These are phyloP conservation scores for Caradrina kadenii DNA, from an alignment of 2,888 invertebrate genomes.

Conservation along the genomic window DNA sequence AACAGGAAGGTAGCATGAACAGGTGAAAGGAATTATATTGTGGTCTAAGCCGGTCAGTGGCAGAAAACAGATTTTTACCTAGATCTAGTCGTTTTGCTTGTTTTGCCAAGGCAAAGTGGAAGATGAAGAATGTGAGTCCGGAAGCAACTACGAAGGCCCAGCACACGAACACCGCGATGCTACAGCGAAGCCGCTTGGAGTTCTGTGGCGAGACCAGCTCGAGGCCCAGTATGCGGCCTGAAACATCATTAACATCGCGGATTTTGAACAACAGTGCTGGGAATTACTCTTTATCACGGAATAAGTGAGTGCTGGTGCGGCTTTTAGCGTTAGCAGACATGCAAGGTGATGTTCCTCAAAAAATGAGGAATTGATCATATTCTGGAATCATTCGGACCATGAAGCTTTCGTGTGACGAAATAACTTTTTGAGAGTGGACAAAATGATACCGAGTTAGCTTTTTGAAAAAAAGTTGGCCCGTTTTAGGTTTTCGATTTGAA, in stretches of 20 bases:
- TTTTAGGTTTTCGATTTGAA: not conserved
- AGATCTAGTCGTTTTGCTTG: conserved; percentile 75
- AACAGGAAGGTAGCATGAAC: not conserved
- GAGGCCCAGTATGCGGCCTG: conserved; percentile 85
- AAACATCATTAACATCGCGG: conserved; percentile 68
- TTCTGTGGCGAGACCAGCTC: conserved; percentile 80
- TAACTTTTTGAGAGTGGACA: no score
- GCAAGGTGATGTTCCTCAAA: not conserved
- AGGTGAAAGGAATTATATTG: not conserved
- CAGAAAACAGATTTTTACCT: conserved; percentile 72
- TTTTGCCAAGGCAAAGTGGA: conserved; percentile 71
- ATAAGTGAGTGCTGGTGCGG: not conserved
- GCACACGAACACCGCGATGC: conserved; percentile 85
- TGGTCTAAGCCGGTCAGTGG: conserved; percentile 15
- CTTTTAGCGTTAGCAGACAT: not conserved
- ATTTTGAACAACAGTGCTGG: conserved; percentile 13
- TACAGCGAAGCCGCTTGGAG: conserved; percentile 80
- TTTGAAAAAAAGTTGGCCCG: not conserved
- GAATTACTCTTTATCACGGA: not conserved
- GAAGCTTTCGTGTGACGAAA: not conserved
- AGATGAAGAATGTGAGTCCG: conserved; percentile 78
- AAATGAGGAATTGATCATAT: not conserved
- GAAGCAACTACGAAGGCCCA: conserved; percentile 81
- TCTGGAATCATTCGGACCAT: not conserved
- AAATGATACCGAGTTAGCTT: not conserved